Evolutionary conservation across 2,113 vertebrate genomes (phyloP), one percentile per base, ranked within the genome.

Genomic region (Lanius collurio): DNA sequence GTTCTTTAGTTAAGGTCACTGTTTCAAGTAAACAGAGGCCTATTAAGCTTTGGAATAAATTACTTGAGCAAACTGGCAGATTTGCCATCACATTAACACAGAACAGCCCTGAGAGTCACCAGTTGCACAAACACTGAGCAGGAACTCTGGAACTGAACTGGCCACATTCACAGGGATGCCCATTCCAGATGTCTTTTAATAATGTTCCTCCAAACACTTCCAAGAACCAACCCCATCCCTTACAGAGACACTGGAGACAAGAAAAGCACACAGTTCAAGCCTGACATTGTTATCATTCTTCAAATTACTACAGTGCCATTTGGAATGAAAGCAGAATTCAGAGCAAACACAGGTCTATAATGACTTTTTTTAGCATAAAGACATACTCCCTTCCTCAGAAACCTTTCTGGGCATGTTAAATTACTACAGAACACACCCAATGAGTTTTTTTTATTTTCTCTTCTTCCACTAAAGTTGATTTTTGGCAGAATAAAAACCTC

Each of bases 1-100:
- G 64, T 83, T 78, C 53, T 78, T 74, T 42, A 94, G 92, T 64
- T 87, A 83, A 94, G 85, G 83, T 93, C 74, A 80, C 28, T 67
- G 90, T 90, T 93, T 83, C 68, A 56, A 90, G 68, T 86, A 77
- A 94, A 95, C 89, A 94, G 89, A 90, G 56, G 59, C 39, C 71
- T 47, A 56, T 92, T 70, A 96, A 90, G 84, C 87, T 90, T 52
- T 41, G 75, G 79, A 92, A 93, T 93, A 91, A 60, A 90, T 82
- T 33, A 75, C 69, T 83, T 4, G 73, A 93, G 68, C 41, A 67
- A 92, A 90, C 14, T 18, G 52, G 88, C 52, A 71, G 62, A 67
- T 94, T 86, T 69, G 64, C 41, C 65, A 5, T 46, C 74, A 13
- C 42, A 85, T 46, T 12, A 77, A 50, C 50, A 59, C 55, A 74